Percentiles rank a stretch among this genome's conserved stretches.
These are phyloP conservation scores for Drosophila setosimentum DNA, from an alignment of 2,888 invertebrate species.

Conservation along the genomic window DNA sequence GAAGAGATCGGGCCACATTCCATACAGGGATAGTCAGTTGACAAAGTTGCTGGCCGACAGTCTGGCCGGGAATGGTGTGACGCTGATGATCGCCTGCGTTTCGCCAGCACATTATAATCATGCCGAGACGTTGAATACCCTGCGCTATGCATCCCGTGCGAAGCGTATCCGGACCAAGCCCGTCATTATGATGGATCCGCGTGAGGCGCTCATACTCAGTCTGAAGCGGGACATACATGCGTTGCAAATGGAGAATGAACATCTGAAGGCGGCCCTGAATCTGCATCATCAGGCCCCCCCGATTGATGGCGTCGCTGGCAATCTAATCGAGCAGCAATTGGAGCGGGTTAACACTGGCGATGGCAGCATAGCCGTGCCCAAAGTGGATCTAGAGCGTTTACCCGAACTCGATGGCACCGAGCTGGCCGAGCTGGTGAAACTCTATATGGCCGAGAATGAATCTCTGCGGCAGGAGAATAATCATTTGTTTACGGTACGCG, in stretches of 20 bases:
- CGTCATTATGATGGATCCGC: slow-evolving; percentile 96
- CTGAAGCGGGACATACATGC: slow-evolving; percentile 94
- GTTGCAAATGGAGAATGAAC: slow-evolving; percentile 94
- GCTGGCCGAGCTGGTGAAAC: slow-evolving; percentile 92
- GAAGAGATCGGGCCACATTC: slow-evolving; percentile 93
- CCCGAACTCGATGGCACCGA: slow-evolving; percentile 92
- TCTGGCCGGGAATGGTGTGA: slow-evolving; percentile 96
- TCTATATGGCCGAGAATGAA: slow-evolving; percentile 93
- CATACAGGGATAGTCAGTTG: slow-evolving; percentile 96
- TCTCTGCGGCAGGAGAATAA: slow-evolving; percentile 93
- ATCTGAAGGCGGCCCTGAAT: slow-evolving; percentile 91
- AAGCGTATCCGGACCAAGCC: slow-evolving; percentile 97
- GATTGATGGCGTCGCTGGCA: slow-evolving; percentile 53
- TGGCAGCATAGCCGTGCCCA: slow-evolving; percentile 85
- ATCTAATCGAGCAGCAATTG: slow-evolving; percentile 57
- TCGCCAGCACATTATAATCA: slow-evolving; percentile 95
- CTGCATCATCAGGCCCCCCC: slow-evolving; percentile 87
- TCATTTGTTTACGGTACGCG: slow-evolving; percentile 92
- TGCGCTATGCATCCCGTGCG: slow-evolving; percentile 96
- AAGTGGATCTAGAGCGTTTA: slow-evolving; percentile 90
- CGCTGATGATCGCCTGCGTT: slow-evolving; percentile 98
- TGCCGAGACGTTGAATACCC: slow-evolving; percentile 95
- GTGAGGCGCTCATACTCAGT: slow-evolving; percentile 95
- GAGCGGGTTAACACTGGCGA: slow-evolving; percentile 64
- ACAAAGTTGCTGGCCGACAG: slow-evolving; percentile 97